Conservation (phyloP, 2,113 vertebrate genomes). For the Pedionomus torquatus region DNA sequence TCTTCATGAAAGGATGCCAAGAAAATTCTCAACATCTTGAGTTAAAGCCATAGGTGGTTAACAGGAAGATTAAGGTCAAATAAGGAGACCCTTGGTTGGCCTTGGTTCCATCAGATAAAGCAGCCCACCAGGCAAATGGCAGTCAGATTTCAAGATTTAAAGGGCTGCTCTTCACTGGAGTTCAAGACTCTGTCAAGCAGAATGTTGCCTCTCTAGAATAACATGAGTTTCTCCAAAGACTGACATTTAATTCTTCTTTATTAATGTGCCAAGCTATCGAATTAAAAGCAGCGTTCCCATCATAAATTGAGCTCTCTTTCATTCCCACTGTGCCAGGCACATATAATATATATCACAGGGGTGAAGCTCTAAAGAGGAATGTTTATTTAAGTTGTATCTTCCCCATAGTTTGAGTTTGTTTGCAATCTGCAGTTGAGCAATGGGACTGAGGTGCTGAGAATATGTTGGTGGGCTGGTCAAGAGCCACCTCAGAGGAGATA, state of each 20-base stretch:
- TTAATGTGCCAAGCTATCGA: not conserved
- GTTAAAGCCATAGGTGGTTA: conserved; percentile 30
- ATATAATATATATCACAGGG: not conserved
- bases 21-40: conserved; percentile 24
- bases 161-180: not conserved
- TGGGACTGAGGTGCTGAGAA: not conserved
- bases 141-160: conserved; percentile 21
- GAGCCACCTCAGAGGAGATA: not conserved
- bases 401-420: not conserved
- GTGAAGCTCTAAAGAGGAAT: not conserved
- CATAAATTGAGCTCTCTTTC: not conserved
- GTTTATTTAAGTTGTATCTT: conserved; percentile 15
- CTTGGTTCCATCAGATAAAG: conserved; percentile 41
- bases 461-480: not conserved
- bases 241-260: conserved; percentile 17
- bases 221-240: not conserved
- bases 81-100: conserved; percentile 33
- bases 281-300: not conserved
- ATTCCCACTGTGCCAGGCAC: not conserved
- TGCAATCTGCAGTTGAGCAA: not conserved
- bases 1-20: conserved; percentile 20
- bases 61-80: conserved; percentile 53
- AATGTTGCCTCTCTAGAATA: conserved; percentile 16
- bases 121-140: not conserved
- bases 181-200: conserved; percentile 3